Evolutionary conservation across 1,140 invertebrate genomes (phyloP), one percentile per base, ranked within the genome.

Genomic region (Elymnias hypermnestra): DNA sequence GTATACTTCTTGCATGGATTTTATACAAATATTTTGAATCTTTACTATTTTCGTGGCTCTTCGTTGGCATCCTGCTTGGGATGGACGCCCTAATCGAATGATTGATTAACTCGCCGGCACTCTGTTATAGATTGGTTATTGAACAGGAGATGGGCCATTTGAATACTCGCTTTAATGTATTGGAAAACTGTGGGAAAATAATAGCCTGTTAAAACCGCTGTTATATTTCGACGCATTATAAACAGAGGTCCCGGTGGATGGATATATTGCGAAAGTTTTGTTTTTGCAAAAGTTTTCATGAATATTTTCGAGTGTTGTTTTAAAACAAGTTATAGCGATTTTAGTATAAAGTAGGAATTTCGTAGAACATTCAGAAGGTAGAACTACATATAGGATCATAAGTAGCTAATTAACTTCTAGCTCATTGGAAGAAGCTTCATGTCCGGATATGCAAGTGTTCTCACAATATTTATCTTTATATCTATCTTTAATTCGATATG

Each of bases 21-120:
- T 9, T 9, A n/a, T 26, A 9, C n/a, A n/a, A 7, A 26, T 9
- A 8, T 2, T 22, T 8, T 22, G 21, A 9, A 12, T 29, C 26
- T 10, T 13, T 12, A 4, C 10, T 5, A 13, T 29, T 29, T 13
- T 12, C 26, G 7, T 29, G 3, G 8, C 9, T 29, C 26, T 13
- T n/a, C 18, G 17, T 18, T 18, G 17, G 35, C 17, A 37, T 37
- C 35, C 35, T 21, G 17, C 10, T 18, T 10, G 17, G 19, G 17
- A 37, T 37, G 35, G 35, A 19, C 17, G 8, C 2, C 15, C 12
- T 21, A 8, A 37, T 37, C n/a, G 35, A 37, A 37, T 37, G 35
- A 37, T 37, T 37, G 17, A 37, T 37, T 37, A 37, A 35, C 31
- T 35, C 14, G 31, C 31, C 35, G 10, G 26, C 10, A 29, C 26